Percentiles rank a stretch among this genome's conserved stretches.
phyloP scores from a whole-genome alignment of 2,888 invertebrate species.

The Notodonta dromedarius region DNA sequence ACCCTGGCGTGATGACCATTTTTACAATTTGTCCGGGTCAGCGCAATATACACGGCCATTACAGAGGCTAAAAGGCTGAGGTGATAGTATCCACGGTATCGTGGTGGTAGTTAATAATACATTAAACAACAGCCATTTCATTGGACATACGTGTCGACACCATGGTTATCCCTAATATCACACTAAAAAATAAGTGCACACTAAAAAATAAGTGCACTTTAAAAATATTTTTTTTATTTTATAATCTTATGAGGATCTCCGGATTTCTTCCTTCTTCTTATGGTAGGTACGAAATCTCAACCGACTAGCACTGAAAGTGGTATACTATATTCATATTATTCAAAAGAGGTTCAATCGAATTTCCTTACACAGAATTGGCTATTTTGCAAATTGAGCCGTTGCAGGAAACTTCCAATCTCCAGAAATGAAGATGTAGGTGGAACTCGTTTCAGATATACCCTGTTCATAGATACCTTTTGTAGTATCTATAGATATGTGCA shows the following conservation, averaged over 20 bases:
- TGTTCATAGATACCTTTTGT: constrained; percentile 13
- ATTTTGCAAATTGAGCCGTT: constrained; percentile 32
- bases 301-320: neutral
- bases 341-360: constrained; percentile 24
- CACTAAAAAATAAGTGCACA: too few species aligned
- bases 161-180: too few species aligned
- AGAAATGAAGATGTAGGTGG: constrained; percentile 32
- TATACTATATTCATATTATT: neutral
- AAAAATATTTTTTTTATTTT: too few species aligned
- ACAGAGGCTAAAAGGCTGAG: neutral
- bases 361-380: constrained; percentile 28
- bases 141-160: too few species aligned
- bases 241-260: too few species aligned
- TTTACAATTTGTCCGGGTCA: constrained; percentile 29
- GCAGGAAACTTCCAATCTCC: constrained; percentile 35
- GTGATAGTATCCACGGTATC: neutral
- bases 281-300: too few species aligned
- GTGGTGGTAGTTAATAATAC: too few species aligned
- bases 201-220: too few species aligned
- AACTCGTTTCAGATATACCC: constrained; percentile 25
- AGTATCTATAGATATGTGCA: constrained; percentile 36
- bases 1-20: constrained; percentile 39
- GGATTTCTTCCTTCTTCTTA: too few species aligned
- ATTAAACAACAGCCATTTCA: too few species aligned
- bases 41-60: constrained; percentile 15